These are phyloP conservation scores for Bombus turneri DNA, from an alignment of 1,140 invertebrate species.

Conservation along the genomic window DNA sequence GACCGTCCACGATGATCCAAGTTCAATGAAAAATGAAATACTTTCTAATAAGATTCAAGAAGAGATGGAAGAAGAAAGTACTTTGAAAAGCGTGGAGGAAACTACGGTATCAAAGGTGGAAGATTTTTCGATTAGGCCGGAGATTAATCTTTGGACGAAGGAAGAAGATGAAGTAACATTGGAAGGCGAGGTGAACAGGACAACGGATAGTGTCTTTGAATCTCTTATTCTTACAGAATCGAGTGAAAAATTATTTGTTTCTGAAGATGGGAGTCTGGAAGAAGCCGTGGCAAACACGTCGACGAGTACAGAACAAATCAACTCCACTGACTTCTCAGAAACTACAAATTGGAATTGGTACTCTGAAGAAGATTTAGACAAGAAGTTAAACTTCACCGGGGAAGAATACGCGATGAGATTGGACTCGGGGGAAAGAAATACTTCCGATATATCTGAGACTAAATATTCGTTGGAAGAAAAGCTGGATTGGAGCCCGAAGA, in stretches of 20 bases:
- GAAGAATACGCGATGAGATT: neutral
- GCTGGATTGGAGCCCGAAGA: neutral
- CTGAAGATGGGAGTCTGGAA: neutral
- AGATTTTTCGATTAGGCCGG: neutral
- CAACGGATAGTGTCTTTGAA: neutral
- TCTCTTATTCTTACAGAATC: neutral
- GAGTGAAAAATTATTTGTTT: neutral
- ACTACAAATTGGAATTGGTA: neutral
- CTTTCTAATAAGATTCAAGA: neutral
- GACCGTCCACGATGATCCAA: neutral
- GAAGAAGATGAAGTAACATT: neutral
- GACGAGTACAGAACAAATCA: neutral
- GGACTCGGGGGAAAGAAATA: too few species aligned
- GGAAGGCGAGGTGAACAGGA: neutral
- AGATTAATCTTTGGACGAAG: neutral
- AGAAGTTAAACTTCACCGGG: too few species aligned
- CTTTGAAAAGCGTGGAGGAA: neutral
- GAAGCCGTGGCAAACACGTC: neutral
- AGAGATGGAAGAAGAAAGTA: neutral
- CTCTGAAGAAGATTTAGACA: too few species aligned
- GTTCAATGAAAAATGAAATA: neutral
- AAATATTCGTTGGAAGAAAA: neutral
- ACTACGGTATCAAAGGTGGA: too few species aligned
- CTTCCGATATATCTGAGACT: neutral
- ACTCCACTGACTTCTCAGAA: neutral